Base-by-base conservation (phyloP, 1,140 invertebrate species). In the Alviniconcha marisindica region DNA sequence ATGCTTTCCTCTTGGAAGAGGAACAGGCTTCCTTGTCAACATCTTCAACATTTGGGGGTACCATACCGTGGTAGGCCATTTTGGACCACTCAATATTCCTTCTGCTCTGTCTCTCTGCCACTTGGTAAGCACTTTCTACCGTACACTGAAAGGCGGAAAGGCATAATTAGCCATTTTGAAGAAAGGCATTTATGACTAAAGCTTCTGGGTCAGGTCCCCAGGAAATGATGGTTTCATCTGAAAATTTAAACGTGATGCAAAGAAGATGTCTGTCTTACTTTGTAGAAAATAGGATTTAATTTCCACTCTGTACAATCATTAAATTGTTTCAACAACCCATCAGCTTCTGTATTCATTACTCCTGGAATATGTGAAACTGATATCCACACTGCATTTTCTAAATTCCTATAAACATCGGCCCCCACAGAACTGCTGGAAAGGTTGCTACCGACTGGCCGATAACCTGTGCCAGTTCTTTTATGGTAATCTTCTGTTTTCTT, bases 61-160 rank as follows among this genome's bases (percentile, higher is more conserved):
- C 69, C 69, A 73, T 18, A 73, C 69, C 14, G 69, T 33, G 0
- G 69, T 73, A n/a, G n/a, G n/a, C n/a, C n/a, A n/a, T n/a, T n/a
- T n/a, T 38, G 69, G 69, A 18, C 31, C 33, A 1, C 31, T 38
- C n/a, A 73, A 73, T 5, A 73, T 36, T 18, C 33, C 69, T 28
- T 38, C 33, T 10, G 69, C 69, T 33, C 28, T 18, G 24, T 60
- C 56, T n/a, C 28, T 5, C n/a, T 18, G 21, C 56, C 31, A 18
- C 24, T 42, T 73, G 7, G 69, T 24, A 5, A 73, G 69, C 28
- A 1, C 31, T 28, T 42, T 73, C 69, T 73, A 33, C 18, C 31
- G 18, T 33, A 73, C 28, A 73, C 69, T 73, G 69, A 73, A 73
- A 73, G 69, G 69, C 36, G 3, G 69, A 38, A 73, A 73, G 36